phyloP scores from a whole-genome alignment of 2,797 vertebrate genomes.

The Hoplostethus atlanticus region DNA sequence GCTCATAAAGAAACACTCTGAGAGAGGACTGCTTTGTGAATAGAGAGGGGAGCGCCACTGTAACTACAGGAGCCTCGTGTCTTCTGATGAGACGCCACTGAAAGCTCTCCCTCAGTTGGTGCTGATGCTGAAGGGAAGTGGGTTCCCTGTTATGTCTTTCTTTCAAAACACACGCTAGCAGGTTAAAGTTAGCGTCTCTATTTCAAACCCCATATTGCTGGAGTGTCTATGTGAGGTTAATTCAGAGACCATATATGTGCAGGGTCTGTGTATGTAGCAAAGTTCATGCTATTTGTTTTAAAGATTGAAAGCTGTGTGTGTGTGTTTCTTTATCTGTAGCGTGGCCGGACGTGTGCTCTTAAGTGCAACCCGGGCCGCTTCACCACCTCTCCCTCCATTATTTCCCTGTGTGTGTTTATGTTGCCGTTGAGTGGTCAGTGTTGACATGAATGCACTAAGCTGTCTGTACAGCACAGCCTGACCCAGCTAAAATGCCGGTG shows the following conservation, averaged over 20 bases:
- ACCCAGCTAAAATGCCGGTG: constrained; percentile 72
- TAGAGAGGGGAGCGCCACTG: constrained; percentile 48
- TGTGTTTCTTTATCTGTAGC: not conserved
- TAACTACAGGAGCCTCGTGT: constrained; percentile 54
- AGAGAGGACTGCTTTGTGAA: constrained; percentile 71
- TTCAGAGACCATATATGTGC: not conserved
- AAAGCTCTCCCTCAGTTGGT: constrained; percentile 19
- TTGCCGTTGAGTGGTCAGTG: constrained; percentile 56
- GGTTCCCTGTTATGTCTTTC: not conserved
- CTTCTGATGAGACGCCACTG: constrained; percentile 48
- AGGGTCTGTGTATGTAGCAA: not conserved
- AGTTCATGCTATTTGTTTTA: not conserved
- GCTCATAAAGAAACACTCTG: constrained; percentile 76
- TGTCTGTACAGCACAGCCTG: constrained; percentile 65
- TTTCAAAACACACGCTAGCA: constrained; percentile 30
- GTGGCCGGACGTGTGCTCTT: not conserved
- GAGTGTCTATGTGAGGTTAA: not conserved
- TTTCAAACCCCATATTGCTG: not conserved
- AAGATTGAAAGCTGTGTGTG: not conserved
- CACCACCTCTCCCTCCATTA: constrained; percentile 30
- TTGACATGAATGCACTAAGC: constrained; percentile 67
- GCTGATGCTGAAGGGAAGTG: constrained; percentile 5
- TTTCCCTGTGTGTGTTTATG: constrained; percentile 48
- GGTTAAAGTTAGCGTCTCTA: constrained; percentile 5
- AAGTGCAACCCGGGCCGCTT: constrained; percentile 11